Percentiles rank a stretch among this genome's conserved stretches.
phyloP scores from a whole-genome alignment of 1,140 invertebrate species.

The Drosophila trapezifrons region DNA sequence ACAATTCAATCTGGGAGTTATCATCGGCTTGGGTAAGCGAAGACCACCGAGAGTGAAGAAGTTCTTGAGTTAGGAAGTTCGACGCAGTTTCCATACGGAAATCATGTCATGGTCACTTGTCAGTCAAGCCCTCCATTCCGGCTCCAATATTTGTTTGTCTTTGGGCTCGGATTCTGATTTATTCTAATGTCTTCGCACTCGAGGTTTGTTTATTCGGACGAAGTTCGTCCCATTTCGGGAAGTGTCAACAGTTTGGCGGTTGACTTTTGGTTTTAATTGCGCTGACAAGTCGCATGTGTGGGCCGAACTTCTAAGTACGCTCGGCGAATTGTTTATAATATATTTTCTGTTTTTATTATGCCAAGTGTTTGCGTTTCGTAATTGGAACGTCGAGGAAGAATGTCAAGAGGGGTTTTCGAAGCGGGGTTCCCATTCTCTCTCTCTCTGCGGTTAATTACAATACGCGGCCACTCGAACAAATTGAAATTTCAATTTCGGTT shows the following conservation, averaged over 20 bases:
- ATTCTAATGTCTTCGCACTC: slow-evolving; percentile 64
- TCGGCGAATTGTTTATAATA: slow-evolving; percentile 52
- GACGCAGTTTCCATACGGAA: slow-evolving; percentile 37
- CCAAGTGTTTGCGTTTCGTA: slow-evolving; percentile 78
- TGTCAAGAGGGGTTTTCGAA: slow-evolving; percentile 62
- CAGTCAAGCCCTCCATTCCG: slow-evolving; percentile 35
- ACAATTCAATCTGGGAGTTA: too few species aligned
- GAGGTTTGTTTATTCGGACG: slow-evolving; percentile 57
- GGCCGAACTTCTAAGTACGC: slow-evolving; percentile 44
- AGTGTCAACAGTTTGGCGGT: slow-evolving; percentile 59
- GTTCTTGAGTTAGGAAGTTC: slow-evolving; percentile 7
- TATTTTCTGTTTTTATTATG: slow-evolving; percentile 70
- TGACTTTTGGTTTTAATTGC: slow-evolving; percentile 61
- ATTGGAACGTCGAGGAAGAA: slow-evolving; percentile 74
- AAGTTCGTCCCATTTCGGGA: slow-evolving; percentile 49
- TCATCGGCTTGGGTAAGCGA: slow-evolving; percentile 43
- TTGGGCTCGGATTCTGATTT: slow-evolving; percentile 43
- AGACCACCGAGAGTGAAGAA: slow-evolving; percentile 45
- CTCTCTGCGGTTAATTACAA: slow-evolving; percentile 33
- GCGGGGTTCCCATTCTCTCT: not conserved
- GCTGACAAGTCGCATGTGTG: slow-evolving; percentile 52
- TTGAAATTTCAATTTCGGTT: slow-evolving; percentile 50
- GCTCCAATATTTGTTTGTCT: slow-evolving; percentile 55
- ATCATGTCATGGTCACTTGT: slow-evolving; percentile 73
- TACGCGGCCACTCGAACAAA: slow-evolving; percentile 30